Evolutionary conservation across 1,140 invertebrate species (phyloP).

Genomic region (Tribolium madens): DNA sequence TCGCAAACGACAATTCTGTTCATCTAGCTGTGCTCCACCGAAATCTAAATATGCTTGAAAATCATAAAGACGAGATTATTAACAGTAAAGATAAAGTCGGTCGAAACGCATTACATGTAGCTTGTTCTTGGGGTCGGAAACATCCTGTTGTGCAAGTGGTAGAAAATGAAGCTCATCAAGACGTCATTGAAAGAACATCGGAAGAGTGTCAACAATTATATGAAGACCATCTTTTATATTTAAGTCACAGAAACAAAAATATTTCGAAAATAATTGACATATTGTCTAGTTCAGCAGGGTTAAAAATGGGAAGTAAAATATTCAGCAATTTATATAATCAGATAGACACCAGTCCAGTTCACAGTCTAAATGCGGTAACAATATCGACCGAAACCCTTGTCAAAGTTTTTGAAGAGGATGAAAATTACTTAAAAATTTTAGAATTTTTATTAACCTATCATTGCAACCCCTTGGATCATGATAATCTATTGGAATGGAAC

Average conservation of each 20-base stretch:
- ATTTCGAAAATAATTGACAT: too few species aligned
- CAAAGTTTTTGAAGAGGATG: neutral
- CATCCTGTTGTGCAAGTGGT: neutral
- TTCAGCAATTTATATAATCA: too few species aligned
- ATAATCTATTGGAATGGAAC: neutral
- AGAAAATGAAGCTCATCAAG: neutral
- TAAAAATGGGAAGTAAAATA: too few species aligned
- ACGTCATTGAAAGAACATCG: too few species aligned
- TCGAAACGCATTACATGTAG: neutral
- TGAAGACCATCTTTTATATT: too few species aligned
- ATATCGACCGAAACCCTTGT: neutral
- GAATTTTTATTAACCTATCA: neutral
- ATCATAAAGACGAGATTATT: neutral
- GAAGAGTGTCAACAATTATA: too few species aligned
- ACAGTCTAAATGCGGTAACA: neutral
- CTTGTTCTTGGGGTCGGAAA: slow-evolving; percentile 7
- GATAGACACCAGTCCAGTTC: neutral
- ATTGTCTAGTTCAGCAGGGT: too few species aligned
- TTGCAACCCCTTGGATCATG: neutral
- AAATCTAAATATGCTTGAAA: neutral
- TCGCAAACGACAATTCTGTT: neutral
- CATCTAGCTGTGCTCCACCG: neutral
- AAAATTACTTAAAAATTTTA: neutral
- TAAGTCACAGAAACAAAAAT: too few species aligned
- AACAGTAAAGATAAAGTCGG: neutral